phyloP scores from a whole-genome alignment of 1,140 invertebrate genomes.

The Diuraphis noxia region DNA sequence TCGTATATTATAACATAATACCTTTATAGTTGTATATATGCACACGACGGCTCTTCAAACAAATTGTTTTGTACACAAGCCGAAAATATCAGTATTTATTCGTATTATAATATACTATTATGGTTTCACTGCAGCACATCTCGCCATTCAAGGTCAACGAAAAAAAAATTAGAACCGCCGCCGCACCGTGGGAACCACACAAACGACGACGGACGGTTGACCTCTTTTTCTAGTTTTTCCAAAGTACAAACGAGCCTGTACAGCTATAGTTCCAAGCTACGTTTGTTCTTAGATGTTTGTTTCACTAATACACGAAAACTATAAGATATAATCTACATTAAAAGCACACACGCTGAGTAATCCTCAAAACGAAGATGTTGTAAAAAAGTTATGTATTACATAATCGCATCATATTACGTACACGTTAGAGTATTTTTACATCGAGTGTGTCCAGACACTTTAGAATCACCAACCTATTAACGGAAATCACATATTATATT shows the following conservation, averaged over 20 bases:
- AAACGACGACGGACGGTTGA: neutral
- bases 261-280: neutral
- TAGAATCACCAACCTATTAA: neutral
- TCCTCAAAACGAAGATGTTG: neutral
- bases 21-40: neutral
- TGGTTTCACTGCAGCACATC: neutral
- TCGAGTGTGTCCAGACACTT: neutral
- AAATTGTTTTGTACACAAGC: neutral
- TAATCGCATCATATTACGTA: no score
- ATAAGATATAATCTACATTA: neutral
- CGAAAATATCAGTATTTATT: neutral
- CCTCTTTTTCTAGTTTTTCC: conserved; percentile 21
- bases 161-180: neutral
- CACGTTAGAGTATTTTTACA: neutral
- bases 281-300: neutral
- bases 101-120: neutral
- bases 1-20: neutral
- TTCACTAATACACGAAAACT: neutral
- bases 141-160: neutral
- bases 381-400: neutral
- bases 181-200: neutral
- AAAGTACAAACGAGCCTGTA: neutral
- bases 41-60: neutral
- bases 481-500: neutral
- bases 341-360: neutral